These are phyloP conservation scores for Drosophila sulfurigaster DNA, from an alignment of 1,140 invertebrate species.

Conservation along the genomic window DNA sequence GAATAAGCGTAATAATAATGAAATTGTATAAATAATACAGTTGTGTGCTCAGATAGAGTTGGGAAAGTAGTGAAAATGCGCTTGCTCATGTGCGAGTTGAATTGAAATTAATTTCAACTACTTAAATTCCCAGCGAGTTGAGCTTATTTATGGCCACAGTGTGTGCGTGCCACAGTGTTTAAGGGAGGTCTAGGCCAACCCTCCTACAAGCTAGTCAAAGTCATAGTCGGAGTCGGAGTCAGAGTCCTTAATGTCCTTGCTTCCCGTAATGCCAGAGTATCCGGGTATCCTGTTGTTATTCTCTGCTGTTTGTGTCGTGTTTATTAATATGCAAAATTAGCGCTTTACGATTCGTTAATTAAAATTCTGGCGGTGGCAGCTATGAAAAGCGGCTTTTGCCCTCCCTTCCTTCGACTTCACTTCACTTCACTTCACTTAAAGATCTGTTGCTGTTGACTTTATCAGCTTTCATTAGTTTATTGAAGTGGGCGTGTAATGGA, in stretches of 20 bases:
- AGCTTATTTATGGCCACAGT: constrained; percentile 67
- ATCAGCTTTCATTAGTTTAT: constrained; percentile 76
- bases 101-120: constrained; percentile 76
- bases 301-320: constrained; percentile 25
- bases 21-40: background rate
- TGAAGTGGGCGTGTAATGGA: constrained; percentile 40
- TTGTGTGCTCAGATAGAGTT: too few species aligned
- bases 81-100: constrained; percentile 47
- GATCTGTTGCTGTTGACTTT: constrained; percentile 49
- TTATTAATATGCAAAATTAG: constrained; percentile 82
- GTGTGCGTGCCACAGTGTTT: constrained; percentile 56
- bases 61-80: constrained; percentile 2
- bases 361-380: constrained; percentile 65
- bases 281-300: constrained; percentile 10
- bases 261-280: background rate
- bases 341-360: constrained; percentile 77
- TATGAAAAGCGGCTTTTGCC: constrained; percentile 21
- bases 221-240: background rate
- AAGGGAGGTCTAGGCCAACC: background rate
- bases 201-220: background rate
- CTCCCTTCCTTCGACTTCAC: background rate
- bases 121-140: constrained; percentile 63
- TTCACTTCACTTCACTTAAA: too few species aligned
- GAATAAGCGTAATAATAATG: background rate
- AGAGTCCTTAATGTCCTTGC: constrained; percentile 26